A percentile compares a stretch with the other conserved stretches of the same genome.
Evolutionary conservation across 2,113 vertebrate genomes (phyloP).

Genomic region (Anser cygnoides): DNA sequence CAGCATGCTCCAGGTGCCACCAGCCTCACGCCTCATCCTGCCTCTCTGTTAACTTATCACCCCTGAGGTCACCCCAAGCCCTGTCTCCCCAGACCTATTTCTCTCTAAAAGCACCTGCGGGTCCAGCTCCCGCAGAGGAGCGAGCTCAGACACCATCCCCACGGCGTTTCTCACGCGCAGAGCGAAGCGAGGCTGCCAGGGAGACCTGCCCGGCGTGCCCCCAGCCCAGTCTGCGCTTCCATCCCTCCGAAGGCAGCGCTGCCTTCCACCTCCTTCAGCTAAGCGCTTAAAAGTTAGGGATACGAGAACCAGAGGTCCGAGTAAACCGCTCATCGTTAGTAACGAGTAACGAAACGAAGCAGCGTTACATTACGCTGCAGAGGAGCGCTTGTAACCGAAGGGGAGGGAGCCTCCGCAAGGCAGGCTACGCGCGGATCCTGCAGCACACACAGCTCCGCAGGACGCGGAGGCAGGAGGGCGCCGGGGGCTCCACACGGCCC

Average conservation of each 20-base stretch:
- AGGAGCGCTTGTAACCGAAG: too few relatives aligned
- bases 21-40: accelerated
- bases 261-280: background rate
- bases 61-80: background rate
- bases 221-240: accelerated
- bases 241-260: accelerated
- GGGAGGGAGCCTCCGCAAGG: accelerated
- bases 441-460: accelerated
- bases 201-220: background rate
- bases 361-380: accelerated
- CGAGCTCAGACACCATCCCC: background rate
- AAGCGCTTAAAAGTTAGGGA: background rate
- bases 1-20: background rate
- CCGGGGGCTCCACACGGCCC: background rate
- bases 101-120: background rate
- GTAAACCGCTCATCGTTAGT: accelerated
- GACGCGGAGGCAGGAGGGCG: background rate
- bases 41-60: background rate
- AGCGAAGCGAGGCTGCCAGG: background rate
- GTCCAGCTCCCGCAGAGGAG: background rate
- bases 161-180: accelerated
- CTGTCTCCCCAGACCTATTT: background rate
- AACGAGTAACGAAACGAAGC: background rate
- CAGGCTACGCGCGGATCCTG: accelerated
- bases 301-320: background rate